Base-by-base conservation (phyloP, 2,113 vertebrate genomes). In the Struthio camelus region DNA sequence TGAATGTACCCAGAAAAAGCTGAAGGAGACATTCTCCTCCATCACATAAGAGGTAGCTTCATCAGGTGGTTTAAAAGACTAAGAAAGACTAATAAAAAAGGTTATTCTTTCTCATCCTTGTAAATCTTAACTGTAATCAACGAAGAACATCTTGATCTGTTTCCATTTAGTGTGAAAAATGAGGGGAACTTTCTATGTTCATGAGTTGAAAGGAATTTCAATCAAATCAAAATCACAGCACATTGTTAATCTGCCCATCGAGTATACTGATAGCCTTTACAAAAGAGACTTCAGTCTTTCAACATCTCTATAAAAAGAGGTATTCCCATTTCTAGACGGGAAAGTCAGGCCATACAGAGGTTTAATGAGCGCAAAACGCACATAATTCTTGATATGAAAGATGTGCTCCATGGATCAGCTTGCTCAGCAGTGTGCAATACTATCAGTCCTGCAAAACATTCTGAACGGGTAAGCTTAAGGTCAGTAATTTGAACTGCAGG, bases 111-210 rank as follows among this genome's bases (percentile, higher is more conserved):
- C 51, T 66, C 32, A 25, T 3, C 6, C 18, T 11, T 7, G 50
- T 61, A 79, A 91, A 46, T 23, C 6, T 19, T 50, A 36, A 85
- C 87, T 94, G 82, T 78, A 95, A 80, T 67, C 79, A 94, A 73
- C n/a, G 81, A 50, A 92, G 89, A 93, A 48, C 10, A 65, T 13
- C n/a, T 56, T 0, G 2, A 56, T 13, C 9, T 5, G 15, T 71
- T 85, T 54, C 14, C 30, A 6, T 14, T 72, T 36, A 28, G 5
- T 17, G 8, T 27, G 6, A 28, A 93, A 89, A 92, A 58, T 14
- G 4, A 85, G 2, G 20, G 13, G 28, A 92, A 25, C 3, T 58
- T 46, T 75, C 44, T 24, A 32, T 32, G 8, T 42, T 83, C 38
- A 65, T 51, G 18, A 53, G 30, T 24, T 54, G 46, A 10, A 59